These are phyloP conservation scores for Leuciscus idus DNA, from an alignment of 2,113 vertebrate species.

Conservation along the genomic window DNA sequence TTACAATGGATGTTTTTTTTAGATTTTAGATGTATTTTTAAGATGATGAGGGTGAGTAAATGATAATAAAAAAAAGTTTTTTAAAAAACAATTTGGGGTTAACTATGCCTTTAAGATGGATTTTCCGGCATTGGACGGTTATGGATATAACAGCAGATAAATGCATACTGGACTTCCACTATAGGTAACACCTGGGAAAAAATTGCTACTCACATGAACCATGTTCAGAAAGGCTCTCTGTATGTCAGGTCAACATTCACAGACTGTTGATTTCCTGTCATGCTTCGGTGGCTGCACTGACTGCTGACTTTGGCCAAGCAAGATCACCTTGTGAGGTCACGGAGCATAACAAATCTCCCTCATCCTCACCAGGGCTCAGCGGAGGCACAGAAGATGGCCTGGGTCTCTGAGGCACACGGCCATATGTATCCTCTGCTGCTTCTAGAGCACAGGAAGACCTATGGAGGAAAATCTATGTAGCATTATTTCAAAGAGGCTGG, in stretches of 20 bases:
- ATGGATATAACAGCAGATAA: constrained; percentile 2
- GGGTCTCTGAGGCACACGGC: constrained; percentile 18
- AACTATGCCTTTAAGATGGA: background rate
- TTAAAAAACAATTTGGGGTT: background rate
- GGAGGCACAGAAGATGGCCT: background rate
- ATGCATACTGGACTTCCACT: constrained; percentile 19
- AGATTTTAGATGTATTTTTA: background rate
- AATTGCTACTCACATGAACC: background rate
- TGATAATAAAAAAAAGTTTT: background rate
- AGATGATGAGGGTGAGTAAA: background rate
- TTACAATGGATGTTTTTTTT: background rate
- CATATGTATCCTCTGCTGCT: background rate
- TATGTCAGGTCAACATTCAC: background rate
- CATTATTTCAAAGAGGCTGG: background rate
- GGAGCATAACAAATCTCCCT: constrained; percentile 9
- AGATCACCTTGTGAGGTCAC: constrained; percentile 40
- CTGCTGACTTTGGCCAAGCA: constrained; percentile 32
- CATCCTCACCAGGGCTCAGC: constrained; percentile 3
- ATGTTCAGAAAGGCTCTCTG: background rate
- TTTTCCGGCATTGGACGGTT: background rate
- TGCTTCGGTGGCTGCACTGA: constrained; percentile 28
- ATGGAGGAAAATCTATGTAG: background rate
- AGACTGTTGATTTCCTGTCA: constrained; percentile 26
- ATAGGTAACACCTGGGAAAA: background rate
- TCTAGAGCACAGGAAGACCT: background rate